Base-by-base conservation (phyloP, 2,797 vertebrate genomes). In the Sebastes cheni region DNA sequence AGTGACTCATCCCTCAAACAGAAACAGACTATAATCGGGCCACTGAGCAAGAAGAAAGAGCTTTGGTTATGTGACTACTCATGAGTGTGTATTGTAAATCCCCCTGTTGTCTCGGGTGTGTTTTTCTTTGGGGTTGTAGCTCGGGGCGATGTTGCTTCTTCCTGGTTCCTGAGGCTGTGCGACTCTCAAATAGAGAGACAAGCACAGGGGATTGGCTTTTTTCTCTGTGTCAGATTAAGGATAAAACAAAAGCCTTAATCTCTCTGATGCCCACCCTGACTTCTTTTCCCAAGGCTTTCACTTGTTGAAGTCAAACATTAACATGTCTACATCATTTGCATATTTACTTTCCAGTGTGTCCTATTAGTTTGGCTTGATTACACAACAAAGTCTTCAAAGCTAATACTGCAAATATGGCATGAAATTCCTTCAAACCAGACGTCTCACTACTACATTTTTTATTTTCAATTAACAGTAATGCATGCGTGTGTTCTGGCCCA, bases 41-140 rank as follows among this genome's bases (percentile, higher is more conserved):
- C 89, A 89, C 89, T 93, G 92, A 92, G 82, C 90, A 92, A 91
- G 91, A 93, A 92, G 83, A 93, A 93, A 91, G 84, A 87, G 70
- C 80, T 77, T 79, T 64, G 76, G 80, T 85, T 77, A 58, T 88
- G 81, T 89, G 88, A 85, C 69, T 81, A 70, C 67, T 86, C 84
- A 83, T 84, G 77, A 88, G 86, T 91, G 84, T 86, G 79, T 82
- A 56, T 86, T 86, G 82, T 87, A 87, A 89, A 87, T 88, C 76
- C 88, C 65, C 68, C 79, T 59, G 66, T 79, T 85, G 60, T 58
- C 81, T 84, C 71, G 65, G 62, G 50, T 77, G 74, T 89, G 81
- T 91, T 89, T 91, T 86, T 87, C 67, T 71, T 90, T 50, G 16
- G 27, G 88, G 77, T 78, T 87, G 70, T 85, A 79, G 81, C 88